These are phyloP conservation scores for Caenorhabditis panamensis DNA, from an alignment of 2,888 invertebrate genomes.

Conservation along the genomic window DNA sequence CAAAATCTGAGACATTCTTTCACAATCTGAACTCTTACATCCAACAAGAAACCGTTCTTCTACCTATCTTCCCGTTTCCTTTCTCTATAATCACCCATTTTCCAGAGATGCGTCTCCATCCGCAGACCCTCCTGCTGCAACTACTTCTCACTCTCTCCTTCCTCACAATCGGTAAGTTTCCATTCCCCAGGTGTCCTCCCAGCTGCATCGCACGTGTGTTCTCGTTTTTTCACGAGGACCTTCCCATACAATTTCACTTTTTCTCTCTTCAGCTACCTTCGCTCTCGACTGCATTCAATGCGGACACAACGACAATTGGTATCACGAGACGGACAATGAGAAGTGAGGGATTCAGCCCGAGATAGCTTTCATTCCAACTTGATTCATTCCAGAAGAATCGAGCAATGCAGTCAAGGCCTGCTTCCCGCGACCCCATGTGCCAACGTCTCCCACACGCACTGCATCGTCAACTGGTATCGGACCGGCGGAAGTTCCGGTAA, in stretches of 20 bases:
- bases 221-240: conserved; percentile 37
- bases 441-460: conserved; percentile 77
- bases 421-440: conserved; percentile 72
- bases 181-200: conserved; percentile 17
- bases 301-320: conserved; percentile 71
- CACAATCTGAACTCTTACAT: no score
- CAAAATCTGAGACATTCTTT: not conserved
- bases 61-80: not conserved
- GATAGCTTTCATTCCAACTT: not conserved
- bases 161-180: conserved; percentile 27
- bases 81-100: not conserved
- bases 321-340: conserved; percentile 74
- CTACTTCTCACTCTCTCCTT: conserved; percentile 20
- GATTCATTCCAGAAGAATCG: conserved; percentile 64
- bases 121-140: conserved; percentile 18
- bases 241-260: conserved; percentile 25
- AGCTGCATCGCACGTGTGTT: conserved; percentile 28
- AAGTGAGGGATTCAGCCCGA: conserved; percentile 33
- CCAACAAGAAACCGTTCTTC: no score
- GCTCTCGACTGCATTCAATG: conserved; percentile 77
- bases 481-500: conserved; percentile 66
- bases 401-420: conserved; percentile 71
- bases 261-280: conserved; percentile 47
- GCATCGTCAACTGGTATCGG: conserved; percentile 77
- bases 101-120: conserved; percentile 26